Percentiles rank a stretch among this genome's conserved stretches.
These are phyloP conservation scores for Brenthis ino DNA, from an alignment of 2,888 invertebrate species.

Conservation along the genomic window DNA sequence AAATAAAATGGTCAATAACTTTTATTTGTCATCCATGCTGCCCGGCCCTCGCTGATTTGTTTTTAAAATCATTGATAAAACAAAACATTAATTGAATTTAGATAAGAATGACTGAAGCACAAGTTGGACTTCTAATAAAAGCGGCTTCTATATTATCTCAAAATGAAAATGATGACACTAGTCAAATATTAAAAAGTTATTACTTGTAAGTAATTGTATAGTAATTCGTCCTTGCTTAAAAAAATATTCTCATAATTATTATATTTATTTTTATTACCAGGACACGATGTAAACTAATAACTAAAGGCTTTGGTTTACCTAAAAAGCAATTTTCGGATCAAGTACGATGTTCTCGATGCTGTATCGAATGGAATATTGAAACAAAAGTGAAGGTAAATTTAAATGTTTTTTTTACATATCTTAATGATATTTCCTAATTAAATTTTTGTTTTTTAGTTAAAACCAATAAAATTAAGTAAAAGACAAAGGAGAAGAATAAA, in stretches of 20 bases:
- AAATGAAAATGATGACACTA: constrained; percentile 43
- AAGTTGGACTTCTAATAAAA: constrained; percentile 60
- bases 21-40: too few species aligned
- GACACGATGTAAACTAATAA: constrained; percentile 62
- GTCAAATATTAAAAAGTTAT: constrained; percentile 60
- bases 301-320: constrained; percentile 61
- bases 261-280: constrained; percentile 46
- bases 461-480: constrained; percentile 54
- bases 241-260: constrained; percentile 17
- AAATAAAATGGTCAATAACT: too few species aligned
- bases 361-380: constrained; percentile 60
- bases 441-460: constrained; percentile 51
- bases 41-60: too few species aligned
- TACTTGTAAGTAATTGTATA: constrained; percentile 60
- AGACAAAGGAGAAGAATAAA: constrained; percentile 56
- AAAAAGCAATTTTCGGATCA: constrained; percentile 61
- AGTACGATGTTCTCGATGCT: constrained; percentile 63
- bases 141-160: constrained; percentile 52
- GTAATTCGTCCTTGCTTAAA: background rate
- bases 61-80: background rate
- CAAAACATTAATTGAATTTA: background rate
- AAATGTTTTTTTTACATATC: background rate
- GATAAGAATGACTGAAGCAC: constrained; percentile 58
- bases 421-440: background rate
- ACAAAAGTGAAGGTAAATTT: constrained; percentile 53